Base-by-base conservation (phyloP, 2,113 vertebrate species). In the Eclectus roratus region DNA sequence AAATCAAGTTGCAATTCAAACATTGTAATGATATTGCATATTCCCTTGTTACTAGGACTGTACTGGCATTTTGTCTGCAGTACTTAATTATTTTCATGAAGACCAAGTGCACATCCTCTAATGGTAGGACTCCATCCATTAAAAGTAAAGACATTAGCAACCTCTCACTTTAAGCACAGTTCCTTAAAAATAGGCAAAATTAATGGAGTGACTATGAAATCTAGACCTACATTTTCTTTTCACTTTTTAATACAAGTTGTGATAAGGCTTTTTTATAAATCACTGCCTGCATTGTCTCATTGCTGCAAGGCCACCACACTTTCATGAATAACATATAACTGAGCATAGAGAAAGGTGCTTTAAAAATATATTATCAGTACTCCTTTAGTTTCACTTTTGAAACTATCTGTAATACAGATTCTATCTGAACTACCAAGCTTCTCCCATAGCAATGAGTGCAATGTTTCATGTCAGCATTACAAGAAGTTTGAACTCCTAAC, bases 361-460 rank as follows among this genome's bases (percentile, higher is more conserved):
- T 31, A 81, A 71, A 86, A 80, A 80, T 66, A 33, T 37, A 68
- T 80, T 71, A 80, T 61, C 49, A 79, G 19, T 35, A 69, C n/a
- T 83, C 43, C n/a, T 88, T 63, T 37, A 27, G 18, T 89, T 94
- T 95, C 28, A 46, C 17, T 78, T 96, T 89, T 80, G 76, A 58
- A 93, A 50, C 43, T 73, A 28, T 44, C 23, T 68, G 12, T 44
- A 73, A 46, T 31, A 83, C 7, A 61, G 79, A 90, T 94, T 72
- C 49, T 72, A 7, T 52, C 81, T 96, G 69, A 97, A 96, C 97
- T 94, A 78, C 33, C 93, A 93, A 96, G 90, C 93, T 88, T 81
- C 93, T 85, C 64, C 55, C 31, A 64, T 78, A 95, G 86, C 80
- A 96, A 80, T 71, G 39, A 94, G 21, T 33, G 53, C 74, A 96